These are phyloP conservation scores for Leptoclinus maculatus DNA, from an alignment of 2,797 vertebrate genomes.

Conservation along the genomic window DNA sequence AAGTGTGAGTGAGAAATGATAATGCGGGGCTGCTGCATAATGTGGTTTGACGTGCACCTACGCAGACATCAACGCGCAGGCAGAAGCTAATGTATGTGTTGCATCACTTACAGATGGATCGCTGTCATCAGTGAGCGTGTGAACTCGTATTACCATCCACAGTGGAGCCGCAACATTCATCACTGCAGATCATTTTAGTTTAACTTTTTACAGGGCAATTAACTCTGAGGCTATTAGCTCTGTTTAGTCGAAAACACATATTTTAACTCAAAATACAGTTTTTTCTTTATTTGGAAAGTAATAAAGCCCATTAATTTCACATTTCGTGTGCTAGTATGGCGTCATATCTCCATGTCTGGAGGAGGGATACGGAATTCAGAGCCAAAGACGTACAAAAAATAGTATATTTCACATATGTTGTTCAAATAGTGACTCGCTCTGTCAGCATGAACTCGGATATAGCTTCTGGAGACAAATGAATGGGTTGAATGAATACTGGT, in stretches of 20 bases:
- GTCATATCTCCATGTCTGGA: neutral
- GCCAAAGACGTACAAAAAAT: neutral
- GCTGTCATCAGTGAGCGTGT: conserved; percentile 44
- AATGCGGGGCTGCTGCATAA: neutral
- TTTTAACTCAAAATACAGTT: conserved; percentile 8
- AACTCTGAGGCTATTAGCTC: conserved; percentile 11
- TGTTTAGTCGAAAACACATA: conserved; percentile 2
- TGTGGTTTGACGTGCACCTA: conserved; percentile 12
- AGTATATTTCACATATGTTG: neutral
- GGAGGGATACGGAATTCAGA: neutral
- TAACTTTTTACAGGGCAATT: conserved; percentile 39
- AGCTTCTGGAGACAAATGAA: neutral
- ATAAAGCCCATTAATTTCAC: neutral
- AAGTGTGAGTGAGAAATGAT: conserved; percentile 37
- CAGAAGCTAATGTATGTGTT: conserved; percentile 46
- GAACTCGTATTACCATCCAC: conserved; percentile 44
- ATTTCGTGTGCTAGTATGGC: neutral
- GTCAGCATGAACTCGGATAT: neutral
- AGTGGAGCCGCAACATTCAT: conserved; percentile 31
- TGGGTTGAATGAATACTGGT: neutral
- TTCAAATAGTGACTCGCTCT: neutral
- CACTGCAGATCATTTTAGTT: conserved; percentile 33
- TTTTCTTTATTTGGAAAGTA: neutral
- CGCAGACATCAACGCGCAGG: neutral
- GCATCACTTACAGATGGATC: conserved; percentile 58